These are phyloP conservation scores for Cacatua alba DNA, from an alignment of 2,113 vertebrate species.

Conservation along the genomic window DNA sequence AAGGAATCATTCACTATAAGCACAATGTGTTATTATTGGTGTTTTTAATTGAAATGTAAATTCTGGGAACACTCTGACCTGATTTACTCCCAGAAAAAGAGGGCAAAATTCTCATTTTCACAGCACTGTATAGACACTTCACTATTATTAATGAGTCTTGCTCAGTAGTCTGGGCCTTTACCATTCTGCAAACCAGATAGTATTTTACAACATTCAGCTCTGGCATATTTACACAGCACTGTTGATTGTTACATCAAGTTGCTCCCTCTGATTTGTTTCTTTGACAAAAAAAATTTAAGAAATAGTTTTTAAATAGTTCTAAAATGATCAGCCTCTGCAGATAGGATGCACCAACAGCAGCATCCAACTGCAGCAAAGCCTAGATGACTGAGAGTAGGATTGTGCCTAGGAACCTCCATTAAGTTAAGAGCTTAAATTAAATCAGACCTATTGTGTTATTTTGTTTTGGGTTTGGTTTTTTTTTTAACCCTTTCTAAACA, in stretches of 20 bases:
- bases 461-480: background rate
- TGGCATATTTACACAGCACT: background rate
- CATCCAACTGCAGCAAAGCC: background rate
- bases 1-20: conserved; percentile 86
- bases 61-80: conserved; percentile 91
- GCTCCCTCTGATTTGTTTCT: background rate
- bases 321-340: background rate
- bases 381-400: background rate
- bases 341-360: background rate
- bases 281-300: background rate
- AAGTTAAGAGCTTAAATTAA: background rate
- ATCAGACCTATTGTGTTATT: background rate
- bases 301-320: background rate
- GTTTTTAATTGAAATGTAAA: conserved; percentile 99
- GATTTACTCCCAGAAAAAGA: conserved; percentile 83
- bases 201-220: background rate
- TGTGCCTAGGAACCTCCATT: background rate
- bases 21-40: conserved; percentile 96
- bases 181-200: background rate
- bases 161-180: background rate
- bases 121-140: conserved; percentile 77
- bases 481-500: background rate
- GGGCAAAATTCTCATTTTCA: conserved; percentile 91
- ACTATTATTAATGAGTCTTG: conserved; percentile 73
- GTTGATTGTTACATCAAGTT: background rate